phyloP scores from a whole-genome alignment of 2,888 invertebrate species.

The Cerastoderma edule region DNA sequence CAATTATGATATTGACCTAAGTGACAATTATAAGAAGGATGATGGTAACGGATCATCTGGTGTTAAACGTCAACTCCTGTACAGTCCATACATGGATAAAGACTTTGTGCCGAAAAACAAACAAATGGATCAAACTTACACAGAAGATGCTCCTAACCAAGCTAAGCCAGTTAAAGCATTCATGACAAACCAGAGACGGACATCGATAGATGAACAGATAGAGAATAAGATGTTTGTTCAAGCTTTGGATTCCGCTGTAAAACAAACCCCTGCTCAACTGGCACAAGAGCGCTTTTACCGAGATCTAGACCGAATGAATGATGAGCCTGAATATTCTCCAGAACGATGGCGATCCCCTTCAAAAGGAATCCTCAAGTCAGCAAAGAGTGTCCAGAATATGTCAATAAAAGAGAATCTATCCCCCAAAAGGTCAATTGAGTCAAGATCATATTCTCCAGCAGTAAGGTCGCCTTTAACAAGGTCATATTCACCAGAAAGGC shows the following conservation, averaged over 20 bases:
- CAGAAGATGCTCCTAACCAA: conserved; percentile 30
- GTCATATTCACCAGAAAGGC: conserved; percentile 32
- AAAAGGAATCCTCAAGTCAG: conserved; percentile 65
- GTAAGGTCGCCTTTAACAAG: conserved; percentile 38
- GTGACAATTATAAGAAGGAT: conserved; percentile 56
- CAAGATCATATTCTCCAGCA: conserved; percentile 60
- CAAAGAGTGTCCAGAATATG: conserved; percentile 65
- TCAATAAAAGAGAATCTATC: conserved; percentile 63
- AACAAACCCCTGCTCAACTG: conserved; percentile 50
- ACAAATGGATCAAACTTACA: conserved; percentile 22
- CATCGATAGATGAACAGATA: conserved; percentile 43
- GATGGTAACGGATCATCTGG: conserved; percentile 18
- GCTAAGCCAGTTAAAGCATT: conserved; percentile 27
- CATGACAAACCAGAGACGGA: conserved; percentile 44
- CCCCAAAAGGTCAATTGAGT: conserved; percentile 47
- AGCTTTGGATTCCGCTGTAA: conserved; percentile 67
- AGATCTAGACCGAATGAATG: conserved; percentile 53
- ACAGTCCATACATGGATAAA: conserved; percentile 66
- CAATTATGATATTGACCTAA: conserved; percentile 62
- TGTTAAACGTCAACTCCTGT: conserved; percentile 54
- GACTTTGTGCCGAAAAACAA: conserved; percentile 47
- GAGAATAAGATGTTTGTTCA: conserved; percentile 63
- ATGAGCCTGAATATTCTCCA: conserved; percentile 34
- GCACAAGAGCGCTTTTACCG: conserved; percentile 61
- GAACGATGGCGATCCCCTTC: conserved; percentile 47